Percentiles rank a stretch among this genome's conserved stretches.
phyloP scores from a whole-genome alignment of 2,888 invertebrate species.

The Eurytoma californica region DNA sequence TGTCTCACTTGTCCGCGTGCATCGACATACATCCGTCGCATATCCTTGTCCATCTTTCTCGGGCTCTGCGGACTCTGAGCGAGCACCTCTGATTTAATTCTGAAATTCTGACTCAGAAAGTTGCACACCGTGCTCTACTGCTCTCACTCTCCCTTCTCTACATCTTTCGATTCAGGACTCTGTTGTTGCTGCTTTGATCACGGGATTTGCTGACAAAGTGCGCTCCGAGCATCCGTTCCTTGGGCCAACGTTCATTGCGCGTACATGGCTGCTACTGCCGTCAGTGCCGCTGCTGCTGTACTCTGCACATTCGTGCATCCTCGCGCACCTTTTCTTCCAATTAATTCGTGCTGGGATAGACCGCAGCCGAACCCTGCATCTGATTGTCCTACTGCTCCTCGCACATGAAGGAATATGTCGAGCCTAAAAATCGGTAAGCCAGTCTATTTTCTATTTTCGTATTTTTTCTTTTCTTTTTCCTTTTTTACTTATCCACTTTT shows the following conservation, averaged over 20 bases:
- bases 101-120: conserved; percentile 12
- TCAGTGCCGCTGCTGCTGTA: conserved; percentile 28
- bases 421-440: conserved; percentile 80
- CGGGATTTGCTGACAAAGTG: conserved; percentile 24
- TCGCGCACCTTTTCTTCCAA: background rate
- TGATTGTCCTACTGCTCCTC: background rate
- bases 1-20: background rate
- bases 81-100: conserved; percentile 19
- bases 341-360: background rate
- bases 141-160: background rate
- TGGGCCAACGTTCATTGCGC: conserved; percentile 15
- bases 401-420: conserved; percentile 78
- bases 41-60: conserved; percentile 2
- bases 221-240: conserved; percentile 7
- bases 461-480: conserved; percentile 26
- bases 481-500: background rate
- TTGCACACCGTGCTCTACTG: background rate
- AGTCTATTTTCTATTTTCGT: background rate
- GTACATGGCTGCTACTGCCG: conserved; percentile 52
- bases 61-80: background rate
- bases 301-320: background rate
- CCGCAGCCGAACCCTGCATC: conserved; percentile 5
- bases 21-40: background rate
- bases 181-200: background rate
- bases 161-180: background rate